These are phyloP conservation scores for Eleginops maclovinus DNA, from an alignment of 2,113 vertebrate genomes.

Conservation along the genomic window DNA sequence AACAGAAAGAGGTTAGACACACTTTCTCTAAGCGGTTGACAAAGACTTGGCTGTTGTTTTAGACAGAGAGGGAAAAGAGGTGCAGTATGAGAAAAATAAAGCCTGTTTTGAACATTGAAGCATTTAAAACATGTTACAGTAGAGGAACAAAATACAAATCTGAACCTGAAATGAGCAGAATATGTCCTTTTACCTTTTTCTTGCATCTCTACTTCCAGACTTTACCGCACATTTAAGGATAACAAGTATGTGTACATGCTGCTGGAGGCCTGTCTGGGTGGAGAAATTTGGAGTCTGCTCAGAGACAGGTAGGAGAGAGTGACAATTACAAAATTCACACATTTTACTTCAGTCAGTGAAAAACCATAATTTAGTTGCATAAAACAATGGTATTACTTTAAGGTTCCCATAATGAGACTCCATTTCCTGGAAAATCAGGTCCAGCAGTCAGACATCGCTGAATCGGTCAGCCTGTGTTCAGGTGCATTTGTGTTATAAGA, in stretches of 20 bases:
- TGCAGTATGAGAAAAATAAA: too few relatives aligned
- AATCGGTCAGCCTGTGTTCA: background rate
- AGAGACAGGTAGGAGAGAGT: conserved; percentile 78
- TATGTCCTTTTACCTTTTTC: background rate
- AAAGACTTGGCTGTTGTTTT: background rate
- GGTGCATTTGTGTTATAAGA: background rate
- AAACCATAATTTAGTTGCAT: background rate
- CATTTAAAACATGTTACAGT: too few relatives aligned
- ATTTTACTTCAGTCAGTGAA: background rate
- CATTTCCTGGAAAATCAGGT: background rate
- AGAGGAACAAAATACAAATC: too few relatives aligned
- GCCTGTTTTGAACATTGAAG: too few relatives aligned
- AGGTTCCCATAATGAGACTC: background rate
- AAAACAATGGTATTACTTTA: background rate
- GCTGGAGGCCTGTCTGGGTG: conserved; percentile 84
- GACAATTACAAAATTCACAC: background rate
- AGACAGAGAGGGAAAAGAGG: too few relatives aligned
- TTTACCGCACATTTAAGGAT: conserved; percentile 84
- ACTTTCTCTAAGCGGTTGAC: too few relatives aligned
- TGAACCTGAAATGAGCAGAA: too few relatives aligned
- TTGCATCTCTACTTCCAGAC: conserved; percentile 52
- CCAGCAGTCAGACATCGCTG: background rate
- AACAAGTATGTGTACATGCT: conserved; percentile 85
- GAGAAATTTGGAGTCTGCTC: conserved; percentile 85
- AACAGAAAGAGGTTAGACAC: background rate